These are phyloP conservation scores for Nemapogon koenigi DNA, from an alignment of 2,888 invertebrate species.

Conservation along the genomic window DNA sequence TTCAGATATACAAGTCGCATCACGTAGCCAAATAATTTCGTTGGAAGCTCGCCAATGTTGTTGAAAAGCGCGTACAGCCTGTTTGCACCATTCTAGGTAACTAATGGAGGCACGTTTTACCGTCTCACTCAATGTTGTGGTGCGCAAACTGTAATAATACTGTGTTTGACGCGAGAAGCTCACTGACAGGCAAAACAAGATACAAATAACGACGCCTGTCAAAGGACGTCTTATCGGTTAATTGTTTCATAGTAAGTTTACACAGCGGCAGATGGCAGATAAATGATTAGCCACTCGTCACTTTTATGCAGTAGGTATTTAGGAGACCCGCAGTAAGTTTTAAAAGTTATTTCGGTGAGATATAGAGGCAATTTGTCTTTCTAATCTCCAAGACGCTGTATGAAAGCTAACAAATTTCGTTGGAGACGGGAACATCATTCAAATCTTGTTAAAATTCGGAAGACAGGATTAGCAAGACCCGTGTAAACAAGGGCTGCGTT, in stretches of 20 bases:
- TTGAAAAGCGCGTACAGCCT: conserved; percentile 22
- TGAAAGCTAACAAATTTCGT: conserved; percentile 20
- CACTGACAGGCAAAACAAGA: too few relatives aligned
- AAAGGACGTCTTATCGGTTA: too few relatives aligned
- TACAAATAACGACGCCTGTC: too few relatives aligned
- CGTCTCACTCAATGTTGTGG: conserved; percentile 7
- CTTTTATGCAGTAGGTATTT: too few relatives aligned
- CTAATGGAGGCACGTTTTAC: conserved; percentile 15
- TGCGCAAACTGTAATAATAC: too few relatives aligned
- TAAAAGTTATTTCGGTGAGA: conserved; percentile 5
- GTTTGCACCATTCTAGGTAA: conserved; percentile 20
- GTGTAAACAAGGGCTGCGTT: conserved; percentile 47
- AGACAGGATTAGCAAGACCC: conserved; percentile 44
- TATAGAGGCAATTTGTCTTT: conserved; percentile 28
- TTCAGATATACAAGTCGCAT: conserved; percentile 5
- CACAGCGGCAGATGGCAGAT: too few relatives aligned
- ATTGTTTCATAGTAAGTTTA: too few relatives aligned
- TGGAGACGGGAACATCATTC: conserved; percentile 32
- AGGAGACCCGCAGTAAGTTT: too few relatives aligned
- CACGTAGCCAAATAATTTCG: conserved; percentile 19
- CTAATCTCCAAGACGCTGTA: conserved; percentile 24
- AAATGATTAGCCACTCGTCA: too few relatives aligned
- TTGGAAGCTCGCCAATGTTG: conserved; percentile 23
- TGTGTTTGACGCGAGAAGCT: too few relatives aligned
- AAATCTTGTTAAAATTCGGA: conserved; percentile 49